Base-by-base conservation (phyloP, 2,797 vertebrate species). In the Eidolon dupreanum region DNA sequence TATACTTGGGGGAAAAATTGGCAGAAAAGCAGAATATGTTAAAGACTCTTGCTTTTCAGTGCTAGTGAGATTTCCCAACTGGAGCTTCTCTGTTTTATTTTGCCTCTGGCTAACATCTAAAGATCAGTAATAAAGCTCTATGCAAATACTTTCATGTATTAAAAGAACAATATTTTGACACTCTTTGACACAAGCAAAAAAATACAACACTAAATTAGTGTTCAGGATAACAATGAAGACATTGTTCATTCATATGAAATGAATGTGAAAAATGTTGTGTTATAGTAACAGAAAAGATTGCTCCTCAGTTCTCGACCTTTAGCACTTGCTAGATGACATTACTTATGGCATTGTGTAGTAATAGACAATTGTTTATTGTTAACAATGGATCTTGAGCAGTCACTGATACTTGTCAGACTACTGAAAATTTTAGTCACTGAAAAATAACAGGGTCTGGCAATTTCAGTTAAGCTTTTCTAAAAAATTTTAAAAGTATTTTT, bases 141-240 rank as follows among this genome's bases (percentile, higher is more conserved):
- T 97, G 97, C 97, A 98, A 98, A 98, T 98, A 98, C 97, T 98
- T 98, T 93, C 95, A 97, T 83, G 94, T 98, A 98, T 98, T 98
- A 95, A 98, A 98, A 98, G 97, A 98, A 98, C 98, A 98, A 98
- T 98, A 98, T 99, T 99, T 98, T 99, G 98, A 99, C 98, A 98
- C 96, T 98, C 94, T 70, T 92, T 98, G 98, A 98, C 98, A 98
- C 74, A 97, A 97, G 94, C 81, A 70, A 75, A 95, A 97, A 96
- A 97, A 94, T 91, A 95, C 82, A 97, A 93, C 68, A 94, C 89
- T 94, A 97, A 98, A 97, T 97, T 97, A 97, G 92, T 98, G 98
- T 98, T 97, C 98, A 94, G 95, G 97, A 97, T 95, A 91, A 98
- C 98, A 98, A 97, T 98, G 93, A 97, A 96, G 97, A 97, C 97